These are phyloP conservation scores for Nibea albiflora DNA, from an alignment of 2,113 vertebrate species.

Conservation along the genomic window DNA sequence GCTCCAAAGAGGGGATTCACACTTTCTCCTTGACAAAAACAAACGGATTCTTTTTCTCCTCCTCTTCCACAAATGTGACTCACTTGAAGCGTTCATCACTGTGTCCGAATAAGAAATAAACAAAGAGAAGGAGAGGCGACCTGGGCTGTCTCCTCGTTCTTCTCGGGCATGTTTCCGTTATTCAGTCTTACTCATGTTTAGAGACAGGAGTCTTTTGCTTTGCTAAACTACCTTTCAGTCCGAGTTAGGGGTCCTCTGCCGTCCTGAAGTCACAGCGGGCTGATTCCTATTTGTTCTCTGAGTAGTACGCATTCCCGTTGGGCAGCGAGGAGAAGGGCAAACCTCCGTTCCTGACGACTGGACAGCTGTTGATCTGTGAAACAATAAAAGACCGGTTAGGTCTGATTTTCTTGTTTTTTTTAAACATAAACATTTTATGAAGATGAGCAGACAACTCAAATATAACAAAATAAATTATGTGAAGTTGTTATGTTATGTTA, in stretches of 20 bases:
- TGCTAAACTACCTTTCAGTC: slow-evolving; percentile 26
- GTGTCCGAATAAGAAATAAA: background rate
- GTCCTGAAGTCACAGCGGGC: slow-evolving; percentile 38
- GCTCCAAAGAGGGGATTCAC: background rate
- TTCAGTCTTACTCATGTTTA: slow-evolving; percentile 50
- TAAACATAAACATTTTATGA: background rate
- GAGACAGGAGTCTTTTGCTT: slow-evolving; percentile 38
- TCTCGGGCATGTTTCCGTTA: slow-evolving; percentile 5
- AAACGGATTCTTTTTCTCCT: background rate
- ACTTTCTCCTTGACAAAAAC: background rate
- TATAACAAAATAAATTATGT: no score
- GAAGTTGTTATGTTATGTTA: no score
- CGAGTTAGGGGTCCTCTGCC: background rate
- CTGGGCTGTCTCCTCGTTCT: background rate
- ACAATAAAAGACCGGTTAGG: background rate
- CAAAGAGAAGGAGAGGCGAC: background rate
- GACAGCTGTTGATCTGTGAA: slow-evolving; percentile 72
- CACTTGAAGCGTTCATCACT: background rate
- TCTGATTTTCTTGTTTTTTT: background rate
- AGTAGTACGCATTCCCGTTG: slow-evolving; percentile 68
- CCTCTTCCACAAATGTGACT: background rate
- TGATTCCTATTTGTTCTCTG: slow-evolving; percentile 73
- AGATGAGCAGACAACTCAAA: no score
- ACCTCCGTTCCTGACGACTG: slow-evolving; percentile 55
- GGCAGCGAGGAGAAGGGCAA: slow-evolving; percentile 62